Base-by-base conservation (phyloP, 1,140 invertebrate species). In the Calephelis virginiensis region DNA sequence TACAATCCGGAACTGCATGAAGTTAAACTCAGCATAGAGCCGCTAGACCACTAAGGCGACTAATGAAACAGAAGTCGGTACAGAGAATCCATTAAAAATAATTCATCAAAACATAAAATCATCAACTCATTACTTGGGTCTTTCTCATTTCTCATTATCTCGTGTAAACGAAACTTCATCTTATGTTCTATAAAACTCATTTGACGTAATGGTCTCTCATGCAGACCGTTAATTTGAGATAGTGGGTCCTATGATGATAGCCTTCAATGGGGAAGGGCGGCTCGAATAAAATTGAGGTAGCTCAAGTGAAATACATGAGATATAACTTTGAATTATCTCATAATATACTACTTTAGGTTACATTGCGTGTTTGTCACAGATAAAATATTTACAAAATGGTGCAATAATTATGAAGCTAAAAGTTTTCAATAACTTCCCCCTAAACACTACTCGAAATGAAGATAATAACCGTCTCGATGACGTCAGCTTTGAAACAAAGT, bases 161-260 rank as follows among this genome's bases (percentile, higher is more conserved):
- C 56, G 64, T 61, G 48, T 69, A 71, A 73, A 73, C 71, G 71
- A 61, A 66, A 76, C 64, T 77, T 72, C 49, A 73, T 70, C 50
- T 56, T 56, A 56, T 56, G 50, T 56, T 73, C 71, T 75, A 60
- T 73, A 69, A 72, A 76, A 72, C 70, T 76, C 74, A 76, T 76
- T 75, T 68, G 68, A 64, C 45, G 68, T 65, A 72, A 78, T 72
- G 69, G 71, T 71, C 75, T 72, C 74, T 70, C 14, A 38, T 45
- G 37, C 66, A 74, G 77, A 78, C 78, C 71, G 75, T 80, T 82
- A 81, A 84, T 81, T 85, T 80, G 75, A 72, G 77, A 82, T 85
- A 80, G 75, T 76, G 77, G 74, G 71, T 73, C 66, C 66, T 68
- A 68, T 68, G 70, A 72, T 67, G 81, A 80, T 78, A 76, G 77